Evolutionary conservation across 2,888 invertebrate species (phyloP).

Genomic region (Brachyopa scutellaris): DNA sequence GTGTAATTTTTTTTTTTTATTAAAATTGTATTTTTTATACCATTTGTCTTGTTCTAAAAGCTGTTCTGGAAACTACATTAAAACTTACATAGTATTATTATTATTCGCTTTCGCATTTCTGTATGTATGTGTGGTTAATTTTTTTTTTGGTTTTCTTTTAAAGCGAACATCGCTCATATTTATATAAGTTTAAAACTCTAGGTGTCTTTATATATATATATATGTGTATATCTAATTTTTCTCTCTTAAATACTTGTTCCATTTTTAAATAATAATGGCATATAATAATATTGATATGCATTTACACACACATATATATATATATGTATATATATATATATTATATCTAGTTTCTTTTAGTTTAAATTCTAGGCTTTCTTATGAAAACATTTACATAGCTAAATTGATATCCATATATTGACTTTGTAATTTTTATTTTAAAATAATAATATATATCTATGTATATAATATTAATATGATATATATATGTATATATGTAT

Average conservation of each 20-base stretch:
- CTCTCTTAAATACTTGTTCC: constrained; percentile 42
- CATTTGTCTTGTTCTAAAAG: constrained; percentile 54
- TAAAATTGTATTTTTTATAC: constrained; percentile 75
- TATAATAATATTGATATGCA: constrained; percentile 61
- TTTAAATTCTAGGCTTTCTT: constrained; percentile 25
- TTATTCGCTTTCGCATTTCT: not conserved
- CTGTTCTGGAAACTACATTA: constrained; percentile 57
- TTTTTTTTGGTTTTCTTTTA: constrained; percentile 40
- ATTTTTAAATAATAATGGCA: constrained; percentile 52
- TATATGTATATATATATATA: constrained; percentile 19
- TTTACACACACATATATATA: constrained; percentile 38
- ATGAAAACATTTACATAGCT: constrained; percentile 41
- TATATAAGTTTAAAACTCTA: constrained; percentile 53
- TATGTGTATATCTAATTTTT: constrained; percentile 35
- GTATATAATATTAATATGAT: constrained; percentile 55
- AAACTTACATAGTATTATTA: constrained; percentile 47
- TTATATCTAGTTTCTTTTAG: constrained; percentile 17
- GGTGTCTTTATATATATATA: constrained; percentile 30
- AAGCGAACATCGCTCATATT: constrained; percentile 67
- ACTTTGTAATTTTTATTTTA: constrained; percentile 24
- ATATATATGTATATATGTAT: constrained; percentile 28
- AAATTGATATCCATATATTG: constrained; percentile 31
- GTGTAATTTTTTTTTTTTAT: constrained; percentile 76
- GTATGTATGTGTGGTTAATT: constrained; percentile 26
- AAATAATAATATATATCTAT: constrained; percentile 50